phyloP scores from a whole-genome alignment of 2,113 vertebrate genomes.

The Apodemus speciosus region DNA sequence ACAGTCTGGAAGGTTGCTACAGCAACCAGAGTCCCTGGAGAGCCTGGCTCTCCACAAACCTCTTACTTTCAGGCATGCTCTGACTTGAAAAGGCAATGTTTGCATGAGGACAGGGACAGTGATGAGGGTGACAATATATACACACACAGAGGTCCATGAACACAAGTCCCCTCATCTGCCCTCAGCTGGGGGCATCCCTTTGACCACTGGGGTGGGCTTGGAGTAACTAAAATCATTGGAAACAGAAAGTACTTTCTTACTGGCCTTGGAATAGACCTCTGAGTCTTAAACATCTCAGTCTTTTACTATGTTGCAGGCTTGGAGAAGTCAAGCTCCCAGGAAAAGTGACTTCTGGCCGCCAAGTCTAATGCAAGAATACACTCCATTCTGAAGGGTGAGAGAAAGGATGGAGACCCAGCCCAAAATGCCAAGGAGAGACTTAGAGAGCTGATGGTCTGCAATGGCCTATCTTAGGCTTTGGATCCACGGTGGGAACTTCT shows the following conservation, averaged over 20 bases:
- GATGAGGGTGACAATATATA: background rate
- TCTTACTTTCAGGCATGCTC: slow-evolving; percentile 81
- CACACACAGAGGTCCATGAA: slow-evolving; percentile 6
- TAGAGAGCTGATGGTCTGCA: background rate
- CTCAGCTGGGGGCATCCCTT: slow-evolving; percentile 48
- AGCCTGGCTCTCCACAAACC: slow-evolving; percentile 69
- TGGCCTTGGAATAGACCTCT: slow-evolving; percentile 65
- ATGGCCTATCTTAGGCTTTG: slow-evolving; percentile 28
- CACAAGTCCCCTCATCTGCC: background rate
- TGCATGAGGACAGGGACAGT: slow-evolving; percentile 54
- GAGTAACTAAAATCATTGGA: slow-evolving; percentile 41
- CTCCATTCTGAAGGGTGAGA: slow-evolving; percentile 34
- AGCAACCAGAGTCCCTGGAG: slow-evolving; percentile 89
- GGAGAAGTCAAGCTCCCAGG: background rate
- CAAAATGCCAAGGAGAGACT: background rate
- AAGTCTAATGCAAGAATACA: background rate
- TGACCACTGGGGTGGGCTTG: slow-evolving; percentile 65
- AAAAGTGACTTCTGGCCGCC: background rate
- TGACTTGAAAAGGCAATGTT: slow-evolving; percentile 78
- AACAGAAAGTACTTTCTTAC: slow-evolving; percentile 61
- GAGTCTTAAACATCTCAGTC: background rate
- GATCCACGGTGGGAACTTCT: background rate
- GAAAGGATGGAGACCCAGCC: background rate
- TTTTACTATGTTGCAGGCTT: background rate
- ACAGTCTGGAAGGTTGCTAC: slow-evolving; percentile 93